A percentile compares a stretch with the other conserved stretches of the same genome.
Conservation (phyloP, 2,797 vertebrate species). For the Acanthurus leucopareius region DNA sequence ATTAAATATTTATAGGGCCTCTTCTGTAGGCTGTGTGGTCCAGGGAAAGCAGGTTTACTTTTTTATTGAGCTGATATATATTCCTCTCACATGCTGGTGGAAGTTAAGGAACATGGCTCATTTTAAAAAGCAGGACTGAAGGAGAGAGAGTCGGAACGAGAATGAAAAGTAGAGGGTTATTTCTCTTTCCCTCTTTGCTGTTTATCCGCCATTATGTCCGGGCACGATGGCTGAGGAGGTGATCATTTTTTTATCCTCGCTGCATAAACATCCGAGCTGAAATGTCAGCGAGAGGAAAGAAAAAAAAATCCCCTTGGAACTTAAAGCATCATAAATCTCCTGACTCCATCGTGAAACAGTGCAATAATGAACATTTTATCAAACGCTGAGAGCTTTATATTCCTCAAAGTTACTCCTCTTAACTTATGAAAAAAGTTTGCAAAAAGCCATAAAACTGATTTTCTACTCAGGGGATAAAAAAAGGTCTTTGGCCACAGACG, state of each 20-base stretch:
- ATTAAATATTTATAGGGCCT: constrained; percentile 84
- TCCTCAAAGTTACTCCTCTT: constrained; percentile 37
- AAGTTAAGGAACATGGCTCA: constrained; percentile 55
- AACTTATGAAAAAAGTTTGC: constrained; percentile 37
- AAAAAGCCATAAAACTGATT: constrained; percentile 42
- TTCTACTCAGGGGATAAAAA: background rate
- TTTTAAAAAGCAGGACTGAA: constrained; percentile 43
- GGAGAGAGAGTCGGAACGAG: background rate
- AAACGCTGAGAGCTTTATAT: constrained; percentile 56
- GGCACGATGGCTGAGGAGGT: constrained; percentile 47
- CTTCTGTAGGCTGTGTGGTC: constrained; percentile 70
- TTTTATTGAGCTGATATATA: constrained; percentile 83
- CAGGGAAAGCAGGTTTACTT: constrained; percentile 63
- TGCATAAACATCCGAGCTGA: constrained; percentile 62
- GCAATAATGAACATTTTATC: constrained; percentile 70
- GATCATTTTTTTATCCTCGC: constrained; percentile 49
- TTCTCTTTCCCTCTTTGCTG: constrained; percentile 38
- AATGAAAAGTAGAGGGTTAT: constrained; percentile 16
- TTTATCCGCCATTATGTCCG: constrained; percentile 46
- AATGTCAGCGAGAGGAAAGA: constrained; percentile 24
- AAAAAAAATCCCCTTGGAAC: constrained; percentile 39
- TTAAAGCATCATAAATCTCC: constrained; percentile 65
- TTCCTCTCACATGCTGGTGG: constrained; percentile 61
- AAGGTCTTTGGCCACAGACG: background rate
- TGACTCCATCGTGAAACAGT: constrained; percentile 48